phyloP scores from a whole-genome alignment of 23 tunicate species.

The Trididemnum nubilum region DNA sequence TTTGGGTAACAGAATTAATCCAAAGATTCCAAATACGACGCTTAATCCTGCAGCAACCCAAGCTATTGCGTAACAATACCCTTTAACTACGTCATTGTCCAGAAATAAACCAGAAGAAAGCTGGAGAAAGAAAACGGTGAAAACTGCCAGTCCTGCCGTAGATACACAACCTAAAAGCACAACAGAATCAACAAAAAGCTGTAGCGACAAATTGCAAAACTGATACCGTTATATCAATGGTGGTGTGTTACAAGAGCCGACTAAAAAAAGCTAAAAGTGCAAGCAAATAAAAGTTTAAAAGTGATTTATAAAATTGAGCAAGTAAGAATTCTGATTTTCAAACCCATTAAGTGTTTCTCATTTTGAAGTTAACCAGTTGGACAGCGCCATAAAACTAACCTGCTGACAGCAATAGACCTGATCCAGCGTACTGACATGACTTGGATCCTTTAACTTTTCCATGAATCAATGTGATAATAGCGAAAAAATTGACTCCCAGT shows the following conservation, averaged over 20 bases:
- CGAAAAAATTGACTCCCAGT: not conserved
- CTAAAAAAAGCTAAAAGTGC: no score
- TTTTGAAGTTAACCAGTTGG: no score
- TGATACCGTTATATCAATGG: no score
- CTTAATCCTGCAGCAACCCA: not conserved
- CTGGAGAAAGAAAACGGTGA: not conserved
- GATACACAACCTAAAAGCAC: not conserved
- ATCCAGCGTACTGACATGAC: not conserved
- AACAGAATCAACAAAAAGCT: not conserved
- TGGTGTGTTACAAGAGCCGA: no score
- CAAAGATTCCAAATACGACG: not conserved
- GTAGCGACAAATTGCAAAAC: no score
- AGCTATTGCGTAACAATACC: slow-evolving; percentile 2
- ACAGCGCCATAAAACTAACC: no score
- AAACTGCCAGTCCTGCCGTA: not conserved
- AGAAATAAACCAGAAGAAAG: not conserved
- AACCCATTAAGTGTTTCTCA: no score
- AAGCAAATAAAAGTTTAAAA: no score
- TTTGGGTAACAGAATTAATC: no score
- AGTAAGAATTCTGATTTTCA: no score
- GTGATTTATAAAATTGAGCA: no score
- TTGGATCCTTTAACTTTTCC: not conserved
- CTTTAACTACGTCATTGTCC: not conserved
- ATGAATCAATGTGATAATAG: not conserved
- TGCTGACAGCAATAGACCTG: not conserved